phyloP scores from a whole-genome alignment of 2,888 invertebrate species.

The Cephus sareptanus region DNA sequence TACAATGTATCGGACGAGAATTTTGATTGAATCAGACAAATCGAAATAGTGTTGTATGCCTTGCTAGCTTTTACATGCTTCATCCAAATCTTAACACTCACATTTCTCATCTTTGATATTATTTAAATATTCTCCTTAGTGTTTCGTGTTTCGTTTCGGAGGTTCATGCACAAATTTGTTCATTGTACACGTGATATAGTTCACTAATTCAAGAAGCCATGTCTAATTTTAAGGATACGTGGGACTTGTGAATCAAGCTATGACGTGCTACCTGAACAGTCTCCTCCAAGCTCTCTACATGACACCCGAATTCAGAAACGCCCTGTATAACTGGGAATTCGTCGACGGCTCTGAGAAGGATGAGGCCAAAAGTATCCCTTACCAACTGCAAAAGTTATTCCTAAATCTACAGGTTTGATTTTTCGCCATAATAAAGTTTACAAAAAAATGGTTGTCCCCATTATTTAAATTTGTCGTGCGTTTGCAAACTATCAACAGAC shows the following conservation, averaged over 20 bases:
- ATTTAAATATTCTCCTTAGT: neutral
- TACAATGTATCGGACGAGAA: neutral
- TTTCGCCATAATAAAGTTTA: neutral
- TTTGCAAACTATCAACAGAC: slow-evolving; percentile 68
- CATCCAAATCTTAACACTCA: neutral
- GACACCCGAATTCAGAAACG: slow-evolving; percentile 93
- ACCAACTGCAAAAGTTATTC: slow-evolving; percentile 87
- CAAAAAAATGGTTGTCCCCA: neutral
- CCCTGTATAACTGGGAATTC: slow-evolving; percentile 86
- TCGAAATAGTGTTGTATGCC: neutral
- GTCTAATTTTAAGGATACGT: slow-evolving; percentile 70
- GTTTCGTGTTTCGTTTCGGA: neutral
- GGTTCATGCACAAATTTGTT: neutral
- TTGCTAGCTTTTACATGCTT: neutral
- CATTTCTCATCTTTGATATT: neutral
- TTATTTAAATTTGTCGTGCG: neutral
- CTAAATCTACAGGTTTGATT: slow-evolving; percentile 77
- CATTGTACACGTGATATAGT: neutral
- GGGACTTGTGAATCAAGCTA: slow-evolving; percentile 88
- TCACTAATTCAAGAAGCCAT: neutral
- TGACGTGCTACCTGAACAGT: slow-evolving; percentile 93
- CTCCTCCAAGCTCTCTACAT: slow-evolving; percentile 88
- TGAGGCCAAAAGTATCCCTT: slow-evolving; percentile 81
- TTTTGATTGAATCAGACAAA: neutral
- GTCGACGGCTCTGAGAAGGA: slow-evolving; percentile 72